Evolutionary conservation across 2,888 invertebrate genomes (phyloP).

Genomic region (Lacanobia wlatinum): DNA sequence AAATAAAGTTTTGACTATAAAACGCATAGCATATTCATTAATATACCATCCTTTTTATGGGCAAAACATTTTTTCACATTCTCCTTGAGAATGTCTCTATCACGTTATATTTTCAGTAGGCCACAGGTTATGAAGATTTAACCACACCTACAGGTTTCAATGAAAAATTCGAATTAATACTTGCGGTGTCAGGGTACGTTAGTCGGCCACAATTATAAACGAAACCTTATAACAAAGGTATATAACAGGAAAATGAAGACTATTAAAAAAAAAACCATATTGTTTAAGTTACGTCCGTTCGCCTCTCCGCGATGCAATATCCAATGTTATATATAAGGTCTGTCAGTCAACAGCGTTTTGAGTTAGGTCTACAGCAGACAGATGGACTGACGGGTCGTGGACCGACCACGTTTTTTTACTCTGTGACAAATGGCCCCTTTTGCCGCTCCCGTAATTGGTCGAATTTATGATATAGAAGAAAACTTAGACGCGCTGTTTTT

Average conservation of each 20-base stretch:
- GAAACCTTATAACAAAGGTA: constrained; percentile 2
- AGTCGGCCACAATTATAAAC: background rate
- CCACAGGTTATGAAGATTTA: no score
- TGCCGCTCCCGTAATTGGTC: constrained; percentile 82
- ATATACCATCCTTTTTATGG: no score
- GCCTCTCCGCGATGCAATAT: constrained; percentile 69
- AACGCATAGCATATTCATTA: no score
- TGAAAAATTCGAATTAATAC: no score
- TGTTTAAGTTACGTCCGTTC: constrained; percentile 48
- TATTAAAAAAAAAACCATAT: constrained; percentile 39
- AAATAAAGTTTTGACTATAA: no score
- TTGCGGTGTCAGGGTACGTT: no score
- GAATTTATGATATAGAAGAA: constrained; percentile 79
- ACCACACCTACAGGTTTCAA: no score
- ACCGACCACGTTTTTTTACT: constrained; percentile 78
- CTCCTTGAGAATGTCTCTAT: background rate
- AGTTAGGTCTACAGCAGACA: constrained; percentile 82
- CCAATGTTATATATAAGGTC: constrained; percentile 81
- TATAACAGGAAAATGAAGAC: constrained; percentile 31
- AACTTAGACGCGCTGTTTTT: constrained; percentile 62
- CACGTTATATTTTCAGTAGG: background rate
- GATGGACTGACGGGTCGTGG: constrained; percentile 83
- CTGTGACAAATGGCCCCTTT: constrained; percentile 85
- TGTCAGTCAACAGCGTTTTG: constrained; percentile 84
- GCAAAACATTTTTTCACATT: no score